Base-by-base conservation (phyloP, 1,140 invertebrate genomes). In the Pseudachorutes palmiensis region DNA sequence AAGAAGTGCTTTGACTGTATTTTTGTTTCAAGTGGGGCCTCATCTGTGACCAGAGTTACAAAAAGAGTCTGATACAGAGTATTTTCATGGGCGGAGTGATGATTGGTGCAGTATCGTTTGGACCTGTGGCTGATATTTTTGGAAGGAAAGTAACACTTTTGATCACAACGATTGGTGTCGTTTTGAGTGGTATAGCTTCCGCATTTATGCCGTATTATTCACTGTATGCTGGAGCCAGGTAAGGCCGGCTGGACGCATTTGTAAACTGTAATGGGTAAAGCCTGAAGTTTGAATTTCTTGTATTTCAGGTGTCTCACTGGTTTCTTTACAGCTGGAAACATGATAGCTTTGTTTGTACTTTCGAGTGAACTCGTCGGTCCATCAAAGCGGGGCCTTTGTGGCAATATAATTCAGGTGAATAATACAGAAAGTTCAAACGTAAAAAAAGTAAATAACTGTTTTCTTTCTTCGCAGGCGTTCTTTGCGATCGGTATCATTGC, bases 401-500 rank as follows among this genome's bases (percentile, higher is more conserved):
- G 71, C 32, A 70, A 70, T 33, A 68, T 72, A 19, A 67, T 65
- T 70, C 62, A 65, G 66, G 70, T 71, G 28, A 22, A 51, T 45
- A n/a, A n/a, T n/a, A n/a, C n/a, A n/a, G n/a, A n/a, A n/a, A n/a
- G n/a, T n/a, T n/a, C n/a, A n/a, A n/a, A n/a, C n/a, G n/a, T n/a
- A n/a, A n/a, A n/a, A n/a, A n/a, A n/a, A n/a, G n/a, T n/a, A n/a
- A n/a, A n/a, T 61, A 26, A 32, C n/a, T 49, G 22, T 45, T 45
- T 45, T 45, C 29, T 31, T 55, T 57, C 29, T 64, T 33, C 60
- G 22, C 64, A 71, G 70, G 36, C 59, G 14, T 71, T 71, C 45
- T 73, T 73, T 65, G 69, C 69, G 29, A 1, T 71, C 16, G 72
- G 72, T 32, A 73, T 73, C n/a, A 58, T 74, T 2, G 2, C 62